Evolutionary conservation across 2,113 vertebrate genomes (phyloP).

Genomic region (Carettochelys insculpta): DNA sequence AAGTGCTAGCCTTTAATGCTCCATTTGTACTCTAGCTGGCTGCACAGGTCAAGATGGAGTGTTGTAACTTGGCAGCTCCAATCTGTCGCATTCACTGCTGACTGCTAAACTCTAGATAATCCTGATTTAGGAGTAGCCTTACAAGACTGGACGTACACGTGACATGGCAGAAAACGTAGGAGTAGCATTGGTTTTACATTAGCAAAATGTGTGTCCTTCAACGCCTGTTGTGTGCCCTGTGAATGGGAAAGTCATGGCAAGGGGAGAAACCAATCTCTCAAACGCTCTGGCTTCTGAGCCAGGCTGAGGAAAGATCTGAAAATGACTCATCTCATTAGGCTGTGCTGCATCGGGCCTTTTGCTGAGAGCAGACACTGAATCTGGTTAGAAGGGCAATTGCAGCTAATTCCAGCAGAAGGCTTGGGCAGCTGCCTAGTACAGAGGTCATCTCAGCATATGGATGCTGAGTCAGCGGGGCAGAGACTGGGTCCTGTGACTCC

Average conservation of each 20-base stretch:
- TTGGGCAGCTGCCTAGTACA: neutral
- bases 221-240: neutral
- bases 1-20: neutral
- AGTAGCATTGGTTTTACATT: neutral
- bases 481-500: neutral
- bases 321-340: neutral
- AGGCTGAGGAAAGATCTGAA: neutral
- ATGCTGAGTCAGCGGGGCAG: neutral
- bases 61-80: neutral
- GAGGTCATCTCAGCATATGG: neutral
- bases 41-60: neutral
- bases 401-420: neutral
- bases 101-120: rapidly evolving
- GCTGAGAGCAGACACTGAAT: neutral
- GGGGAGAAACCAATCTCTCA: too few relatives aligned
- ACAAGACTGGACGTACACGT: neutral
- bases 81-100: neutral
- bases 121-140: neutral
- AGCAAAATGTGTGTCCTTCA: neutral
- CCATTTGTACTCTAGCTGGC: neutral
- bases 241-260: too few relatives aligned
- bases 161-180: neutral
- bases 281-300: too few relatives aligned
- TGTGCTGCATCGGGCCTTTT: neutral
- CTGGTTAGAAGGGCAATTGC: neutral